Conservation (phyloP, 2,888 invertebrate species). For the Drosophila rellima region DNA sequence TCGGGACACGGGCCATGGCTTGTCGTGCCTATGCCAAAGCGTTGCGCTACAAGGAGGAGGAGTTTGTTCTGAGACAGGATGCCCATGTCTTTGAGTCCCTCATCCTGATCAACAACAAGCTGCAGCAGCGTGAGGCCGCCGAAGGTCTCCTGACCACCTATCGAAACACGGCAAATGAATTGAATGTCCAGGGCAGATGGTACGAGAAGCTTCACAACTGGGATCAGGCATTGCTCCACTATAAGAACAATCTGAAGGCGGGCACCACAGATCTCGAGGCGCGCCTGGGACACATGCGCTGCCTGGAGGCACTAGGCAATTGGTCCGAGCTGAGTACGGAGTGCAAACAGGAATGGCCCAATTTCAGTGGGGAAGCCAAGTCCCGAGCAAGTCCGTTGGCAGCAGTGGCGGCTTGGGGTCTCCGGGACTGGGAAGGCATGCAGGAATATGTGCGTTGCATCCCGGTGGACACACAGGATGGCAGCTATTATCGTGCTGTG, state of each 20-base stretch:
- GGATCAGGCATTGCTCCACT: constrained; percentile 97
- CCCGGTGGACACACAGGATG: constrained; percentile 97
- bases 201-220: constrained; percentile 99
- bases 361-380: constrained; percentile 87
- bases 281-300: constrained; percentile 96
- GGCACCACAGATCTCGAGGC: constrained; percentile 91
- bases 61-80: constrained; percentile 93
- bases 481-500: constrained; percentile 97
- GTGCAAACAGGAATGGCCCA: constrained; percentile 92
- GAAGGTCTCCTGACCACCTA: constrained; percentile 95
- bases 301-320: constrained; percentile 97
- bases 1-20: constrained; percentile 97
- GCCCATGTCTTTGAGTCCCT: constrained; percentile 96
- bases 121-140: constrained; percentile 99
- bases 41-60: constrained; percentile 93
- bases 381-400: constrained; percentile 94
- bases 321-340: constrained; percentile 95
- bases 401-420: constrained; percentile 97
- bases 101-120: constrained; percentile 98
- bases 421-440: constrained; percentile 97
- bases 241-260: constrained; percentile 90
- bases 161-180: constrained; percentile 89
- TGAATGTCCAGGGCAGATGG: constrained; percentile 93
- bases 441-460: constrained; percentile 95
- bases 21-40: constrained; percentile 92